Evolutionary conservation across 2,113 vertebrate species (phyloP), one percentile per base, ranked within the genome.

Genomic region (Pygoscelis adeliae): DNA sequence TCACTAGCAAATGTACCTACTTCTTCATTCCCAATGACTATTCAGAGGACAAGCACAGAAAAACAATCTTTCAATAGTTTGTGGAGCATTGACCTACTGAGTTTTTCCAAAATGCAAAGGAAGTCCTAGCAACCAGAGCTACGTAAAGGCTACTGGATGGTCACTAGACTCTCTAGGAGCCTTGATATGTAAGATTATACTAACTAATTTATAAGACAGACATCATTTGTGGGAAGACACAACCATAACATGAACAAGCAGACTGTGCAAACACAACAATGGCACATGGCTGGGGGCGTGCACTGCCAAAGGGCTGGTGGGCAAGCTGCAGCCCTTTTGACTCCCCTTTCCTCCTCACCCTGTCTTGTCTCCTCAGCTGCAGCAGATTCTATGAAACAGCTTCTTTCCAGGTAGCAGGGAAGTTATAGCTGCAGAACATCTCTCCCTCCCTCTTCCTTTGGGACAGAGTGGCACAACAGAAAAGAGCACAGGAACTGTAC

Each of bases 241-340:
- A 77, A 52, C 10, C 19, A 22, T 27, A 66, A 46, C 10, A 63
- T 9, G 47, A 76, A 29, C 6, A 50, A 82, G 42, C 3, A 65
- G 21, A 56, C n/a, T 46, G 6, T n/a, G n/a, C 38, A 78, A 96
- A 92, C 55, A 16, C 25, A 78, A 23, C 18, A 25, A 11, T 2
- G 18, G 36, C 16, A 59, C 3, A 0, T 6, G 16, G 46, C 23
- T 59, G 32, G 13, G 16, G 20, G 14, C 4, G 0, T 23, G n/a
- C 9, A 36, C 26, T 38, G 13, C 9, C 30, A 38, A 29, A 67
- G 30, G 29, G 22, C 23, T 63, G 46, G 38, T 55, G 32, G 8
- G 15, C 5, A 1, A 87, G 22, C 11, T 59, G 19, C 14, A 77
- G 42, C 8, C 11, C 8, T 56, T 87, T 58, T 23, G n/a, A 52